Evolutionary conservation across 1,140 invertebrate species (phyloP).

Genomic region (Plutomurus gul): DNA sequence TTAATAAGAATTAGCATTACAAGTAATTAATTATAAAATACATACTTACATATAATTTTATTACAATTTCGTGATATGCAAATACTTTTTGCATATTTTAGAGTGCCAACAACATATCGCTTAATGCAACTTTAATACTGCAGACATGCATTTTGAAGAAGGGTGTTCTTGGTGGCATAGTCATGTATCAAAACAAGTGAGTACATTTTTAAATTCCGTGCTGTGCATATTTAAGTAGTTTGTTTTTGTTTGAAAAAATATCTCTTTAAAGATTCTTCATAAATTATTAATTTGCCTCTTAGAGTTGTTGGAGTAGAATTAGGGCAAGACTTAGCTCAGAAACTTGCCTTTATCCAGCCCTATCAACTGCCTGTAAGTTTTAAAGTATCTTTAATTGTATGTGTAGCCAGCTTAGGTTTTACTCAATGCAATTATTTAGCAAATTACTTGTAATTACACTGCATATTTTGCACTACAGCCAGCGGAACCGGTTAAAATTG

Average conservation of each 20-base stretch:
- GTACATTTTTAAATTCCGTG: constrained; percentile 25
- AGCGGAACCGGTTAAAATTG: constrained; percentile 53
- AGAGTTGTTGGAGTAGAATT: constrained; percentile 80
- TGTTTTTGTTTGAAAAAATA: neutral
- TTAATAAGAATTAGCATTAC: neutral
- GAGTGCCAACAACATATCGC: constrained; percentile 78
- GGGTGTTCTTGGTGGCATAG: constrained; percentile 74
- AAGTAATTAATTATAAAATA: neutral
- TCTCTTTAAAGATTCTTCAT: neutral
- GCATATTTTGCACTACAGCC: constrained; percentile 42
- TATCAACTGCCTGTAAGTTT: constrained; percentile 70
- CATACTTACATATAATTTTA: neutral
- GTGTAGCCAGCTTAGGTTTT: neutral
- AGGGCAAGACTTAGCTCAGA: constrained; percentile 72
- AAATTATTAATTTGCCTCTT: constrained; percentile 2
- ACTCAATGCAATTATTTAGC: neutral
- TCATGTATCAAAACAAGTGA: constrained; percentile 82
- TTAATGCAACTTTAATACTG: constrained; percentile 78
- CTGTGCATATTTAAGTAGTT: neutral
- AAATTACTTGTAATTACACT: neutral
- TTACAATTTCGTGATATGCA: too few species aligned
- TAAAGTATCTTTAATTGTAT: neutral
- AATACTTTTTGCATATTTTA: too few species aligned
- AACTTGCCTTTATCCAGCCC: constrained; percentile 77
- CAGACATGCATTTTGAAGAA: constrained; percentile 74